A percentile compares a stretch with the other conserved stretches of the same genome.
Conservation (phyloP, 2,797 vertebrate genomes). For the Coendou prehensilis region DNA sequence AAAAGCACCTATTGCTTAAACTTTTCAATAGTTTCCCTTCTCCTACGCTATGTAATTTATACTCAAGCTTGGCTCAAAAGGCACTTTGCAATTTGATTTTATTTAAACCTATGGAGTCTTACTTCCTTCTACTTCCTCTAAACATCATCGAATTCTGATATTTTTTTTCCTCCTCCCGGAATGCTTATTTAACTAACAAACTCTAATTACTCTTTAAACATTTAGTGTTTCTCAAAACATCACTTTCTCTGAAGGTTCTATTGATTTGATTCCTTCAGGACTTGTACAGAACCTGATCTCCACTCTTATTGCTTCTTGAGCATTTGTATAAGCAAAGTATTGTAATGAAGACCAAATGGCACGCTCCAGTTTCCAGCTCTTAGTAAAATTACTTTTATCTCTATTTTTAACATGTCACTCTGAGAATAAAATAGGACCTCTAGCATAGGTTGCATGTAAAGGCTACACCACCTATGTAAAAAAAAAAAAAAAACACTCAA, state of each 20-base stretch:
- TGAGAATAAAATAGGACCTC: not conserved
- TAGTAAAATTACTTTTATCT: not conserved
- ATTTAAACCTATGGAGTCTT: not conserved
- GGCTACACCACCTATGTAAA: not conserved
- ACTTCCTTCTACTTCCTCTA: not conserved
- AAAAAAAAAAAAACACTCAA: not conserved
- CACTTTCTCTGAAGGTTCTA: not conserved
- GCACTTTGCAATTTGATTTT: not conserved
- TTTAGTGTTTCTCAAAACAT: conserved; percentile 13
- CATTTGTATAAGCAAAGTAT: not conserved
- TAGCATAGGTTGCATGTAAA: not conserved
- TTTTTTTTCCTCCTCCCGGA: not conserved
- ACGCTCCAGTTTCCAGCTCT: not conserved
- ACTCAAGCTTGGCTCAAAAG: not conserved
- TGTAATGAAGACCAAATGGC: not conserved
- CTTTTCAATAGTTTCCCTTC: not conserved
- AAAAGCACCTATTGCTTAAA: not conserved
- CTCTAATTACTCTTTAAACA: not conserved
- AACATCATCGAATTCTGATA: not conserved
- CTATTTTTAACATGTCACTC: not conserved
- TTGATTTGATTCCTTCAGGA: conserved; percentile 16
- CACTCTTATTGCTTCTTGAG: not conserved
- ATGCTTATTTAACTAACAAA: not conserved
- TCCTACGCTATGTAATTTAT: not conserved
- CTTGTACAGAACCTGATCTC: not conserved